Evolutionary conservation across 2,888 invertebrate species (phyloP), one percentile per base, ranked within the genome.

Genomic region (Spodoptera littoralis): DNA sequence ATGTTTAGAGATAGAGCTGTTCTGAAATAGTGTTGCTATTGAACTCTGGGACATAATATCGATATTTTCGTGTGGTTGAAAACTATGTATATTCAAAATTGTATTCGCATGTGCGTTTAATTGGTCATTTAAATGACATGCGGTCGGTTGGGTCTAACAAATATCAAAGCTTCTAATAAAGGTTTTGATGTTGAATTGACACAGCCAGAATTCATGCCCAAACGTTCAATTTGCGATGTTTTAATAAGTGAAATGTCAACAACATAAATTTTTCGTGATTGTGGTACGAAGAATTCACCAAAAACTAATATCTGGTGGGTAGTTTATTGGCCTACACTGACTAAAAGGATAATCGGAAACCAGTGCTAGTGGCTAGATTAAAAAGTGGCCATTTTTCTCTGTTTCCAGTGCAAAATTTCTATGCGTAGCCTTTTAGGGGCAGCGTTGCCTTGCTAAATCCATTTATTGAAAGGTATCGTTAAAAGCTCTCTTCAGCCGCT

Each of bases 331-430:
- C 52, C 48, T 46, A 11, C 22, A 50, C 66, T 22, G 43, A 36
- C 50, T 47, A 64, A 57, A 65, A 65, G 30, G n/a, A 57, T 55
- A 63, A 62, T 69, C 45, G 61, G 46, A 62, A 59, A 54, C 50
- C 51, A 36, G 51, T 54, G 13, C 8, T 13, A 61, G 47, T 58
- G 49, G 49, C 55, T 24, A 57, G 57, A 65, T 65, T 70, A 77
- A 65, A 68, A 60, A 57, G 22, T 8, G 11, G 44, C 46, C 24
- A 49, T 60, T 61, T 73, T 61, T 66, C 52, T 1, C 46, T 46
- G 45, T 36, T 65, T 60, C 9, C 47, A 13, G 24, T 22, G 27
- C 41, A 12, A 22, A 51, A 62, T 55, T 58, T 46, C 11, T 22
- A 30, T 57, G 50, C 36, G 41, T 60, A 56, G 11, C 45, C 27